phyloP scores from a whole-genome alignment of 2,113 vertebrate species.

The Chaetura pelagica region DNA sequence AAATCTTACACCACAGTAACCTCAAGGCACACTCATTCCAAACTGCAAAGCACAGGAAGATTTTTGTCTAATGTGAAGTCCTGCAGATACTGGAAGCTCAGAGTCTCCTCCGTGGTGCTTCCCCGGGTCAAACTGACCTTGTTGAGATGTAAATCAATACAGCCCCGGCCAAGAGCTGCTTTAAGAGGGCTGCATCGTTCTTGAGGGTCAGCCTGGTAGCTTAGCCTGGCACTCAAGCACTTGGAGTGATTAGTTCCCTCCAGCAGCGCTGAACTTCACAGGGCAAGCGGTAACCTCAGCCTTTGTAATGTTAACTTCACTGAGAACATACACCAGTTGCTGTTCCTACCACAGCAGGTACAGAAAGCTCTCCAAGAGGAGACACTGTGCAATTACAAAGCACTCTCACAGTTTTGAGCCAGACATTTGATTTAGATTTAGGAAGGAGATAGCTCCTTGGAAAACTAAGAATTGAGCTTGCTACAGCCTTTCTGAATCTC shows the following conservation, averaged over 20 bases:
- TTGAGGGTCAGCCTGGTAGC: background rate
- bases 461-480: background rate
- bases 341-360: background rate
- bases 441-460: background rate
- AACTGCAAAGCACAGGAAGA: background rate
- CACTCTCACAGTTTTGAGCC: background rate
- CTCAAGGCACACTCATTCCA: background rate
- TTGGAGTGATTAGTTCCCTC: background rate
- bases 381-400: background rate
- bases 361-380: background rate
- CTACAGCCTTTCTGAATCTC: background rate
- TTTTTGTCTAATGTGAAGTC: too few species aligned
- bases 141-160: background rate
- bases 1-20: background rate
- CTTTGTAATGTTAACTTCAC: fast-evolving
- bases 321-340: background rate
- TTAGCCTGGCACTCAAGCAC: background rate
- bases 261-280: fast-evolving
- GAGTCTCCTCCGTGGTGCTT: fast-evolving
- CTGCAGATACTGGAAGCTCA: too few species aligned
- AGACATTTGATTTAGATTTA: background rate
- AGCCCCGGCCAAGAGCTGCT: background rate
- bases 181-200: background rate
- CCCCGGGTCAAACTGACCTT: background rate
- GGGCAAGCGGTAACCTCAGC: fast-evolving